Base-by-base conservation (phyloP, 2,888 invertebrate species). In the Timema podura region DNA sequence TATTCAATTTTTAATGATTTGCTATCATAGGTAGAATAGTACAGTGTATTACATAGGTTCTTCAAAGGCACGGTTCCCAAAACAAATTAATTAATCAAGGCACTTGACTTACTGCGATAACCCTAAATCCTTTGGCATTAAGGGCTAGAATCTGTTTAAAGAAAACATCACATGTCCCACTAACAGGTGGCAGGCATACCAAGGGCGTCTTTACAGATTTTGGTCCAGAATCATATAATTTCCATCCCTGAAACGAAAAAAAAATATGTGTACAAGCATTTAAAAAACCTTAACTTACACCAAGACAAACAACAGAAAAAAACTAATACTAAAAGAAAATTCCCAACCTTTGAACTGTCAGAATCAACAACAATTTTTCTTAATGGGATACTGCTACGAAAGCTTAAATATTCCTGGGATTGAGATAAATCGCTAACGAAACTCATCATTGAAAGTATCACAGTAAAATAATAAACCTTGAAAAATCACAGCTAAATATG, bases 131-230 rank as follows among this genome's bases (percentile, higher is more conserved):
- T 78, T 91, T 87, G 0, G 91, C 88, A 15, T 92, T 88, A 13
- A 96, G 82, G 1, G 91, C 87, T 77, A 95, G 83, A 46, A 95
- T 86, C 83, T 95, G 95, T 78, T 89, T 89, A 80, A 89, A 96
- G 82, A 90, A 95, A 67, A 94, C 87, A 82, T 95, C 95, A 9
- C 95, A 93, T 11, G 93, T 92, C 5, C 95, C 95, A 75, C 93
- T 93, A 5, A 93, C 93, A 44, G 95, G 93, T 9, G 95, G 94
- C 74, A 95, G 84, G 82, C 93, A 95, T 75, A 95, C 83, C 54
- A 96, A 78, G 0, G 95, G 95, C 76, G 91, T 91, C 72, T 84
- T 86, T 0, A 95, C 88, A 68, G 86, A 86, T 79, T 90, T 90
- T 9, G 95, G 95, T 47, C 93, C 95, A 70, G 93, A 91, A 79